Conservation (phyloP, 1,140 invertebrate genomes). For the Carposina sasakii region DNA sequence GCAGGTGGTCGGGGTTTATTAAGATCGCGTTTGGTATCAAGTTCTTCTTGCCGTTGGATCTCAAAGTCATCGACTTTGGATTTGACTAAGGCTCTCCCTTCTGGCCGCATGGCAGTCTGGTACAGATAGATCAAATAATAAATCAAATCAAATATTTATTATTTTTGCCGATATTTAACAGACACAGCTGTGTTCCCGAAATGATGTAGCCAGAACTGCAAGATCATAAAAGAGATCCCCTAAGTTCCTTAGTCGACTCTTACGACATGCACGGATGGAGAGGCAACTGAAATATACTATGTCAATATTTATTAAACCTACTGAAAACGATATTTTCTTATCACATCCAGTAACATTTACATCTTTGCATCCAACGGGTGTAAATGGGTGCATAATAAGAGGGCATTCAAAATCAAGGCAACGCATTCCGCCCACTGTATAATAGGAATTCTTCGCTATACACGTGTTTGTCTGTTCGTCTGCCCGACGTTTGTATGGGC, state of each 20-base stretch:
- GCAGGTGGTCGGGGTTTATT: too few relatives aligned
- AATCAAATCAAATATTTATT: too few relatives aligned
- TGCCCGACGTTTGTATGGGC: slow-evolving; percentile 55
- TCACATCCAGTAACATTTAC: neutral
- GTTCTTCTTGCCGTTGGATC: too few relatives aligned
- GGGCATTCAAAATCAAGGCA: slow-evolving; percentile 56
- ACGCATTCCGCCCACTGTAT: slow-evolving; percentile 39
- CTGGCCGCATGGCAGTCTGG: slow-evolving; percentile 3
- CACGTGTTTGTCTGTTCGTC: slow-evolving; percentile 44
- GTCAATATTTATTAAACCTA: too few relatives aligned
- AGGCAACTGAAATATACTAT: too few relatives aligned
- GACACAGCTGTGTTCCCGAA: neutral
- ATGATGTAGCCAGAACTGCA: neutral
- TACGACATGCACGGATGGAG: too few relatives aligned
- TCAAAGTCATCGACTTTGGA: too few relatives aligned
- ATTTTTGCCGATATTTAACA: too few relatives aligned
- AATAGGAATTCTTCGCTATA: slow-evolving; percentile 51
- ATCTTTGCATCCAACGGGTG: slow-evolving; percentile 37
- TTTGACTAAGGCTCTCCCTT: slow-evolving; percentile 4
- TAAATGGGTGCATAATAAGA: slow-evolving; percentile 67
- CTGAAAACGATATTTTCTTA: neutral
- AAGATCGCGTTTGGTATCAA: too few relatives aligned
- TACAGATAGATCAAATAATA: too few relatives aligned
- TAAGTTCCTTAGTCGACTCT: neutral
- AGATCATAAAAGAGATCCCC: neutral